Evolutionary conservation across 2,888 invertebrate genomes (phyloP), one percentile per base, ranked within the genome.

Genomic region (Hirtodrosophila confusa): DNA sequence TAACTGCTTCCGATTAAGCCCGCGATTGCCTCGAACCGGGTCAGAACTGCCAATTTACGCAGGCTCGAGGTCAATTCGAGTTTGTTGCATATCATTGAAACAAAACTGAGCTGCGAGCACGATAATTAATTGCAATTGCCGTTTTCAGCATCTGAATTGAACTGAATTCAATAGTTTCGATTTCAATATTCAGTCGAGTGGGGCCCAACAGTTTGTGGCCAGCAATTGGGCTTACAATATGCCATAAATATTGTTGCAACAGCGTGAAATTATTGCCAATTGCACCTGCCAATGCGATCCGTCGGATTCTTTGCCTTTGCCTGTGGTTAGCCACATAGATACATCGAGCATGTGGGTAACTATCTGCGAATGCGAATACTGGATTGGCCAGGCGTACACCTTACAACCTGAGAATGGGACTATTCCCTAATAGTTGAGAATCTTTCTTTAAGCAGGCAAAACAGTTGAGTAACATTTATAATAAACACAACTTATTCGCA

Each of bases 261-360:
- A 49, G 85, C 78, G 60, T 67, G 63, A 75, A 82, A 87, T 75
- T 86, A 69, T 87, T 62, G 69, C 61, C 69, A 86, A 70, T 76
- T 78, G 83, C 88, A 82, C 73, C 88, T 82, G 88, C 87, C 62
- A 75, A 75, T 69, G 65, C 68, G 54, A 60, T 66, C 57, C 47
- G 40, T 35, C 31, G 48, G 24, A 54, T 51, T 40, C 24, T n/a
- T 12, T 17, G 17, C 17, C 17, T 17, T 7, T 37, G 35, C 5
- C 45, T 23, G 35, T 66, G 33, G 47, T 43, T 44, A 40, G 27
- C 35, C n/a, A 12, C 48, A 53, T n/a, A 44, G 37, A 54, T 29
- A 53, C 11, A 35, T 33, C 10, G 12, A 17, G 33, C 35, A 24
- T 68, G 39, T 69, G 63, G 43, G n/a, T 37, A 61, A 40, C 23